Evolutionary conservation across 1,140 invertebrate species (phyloP), one percentile per base, ranked within the genome.

Genomic region (Sycobia sp.): DNA sequence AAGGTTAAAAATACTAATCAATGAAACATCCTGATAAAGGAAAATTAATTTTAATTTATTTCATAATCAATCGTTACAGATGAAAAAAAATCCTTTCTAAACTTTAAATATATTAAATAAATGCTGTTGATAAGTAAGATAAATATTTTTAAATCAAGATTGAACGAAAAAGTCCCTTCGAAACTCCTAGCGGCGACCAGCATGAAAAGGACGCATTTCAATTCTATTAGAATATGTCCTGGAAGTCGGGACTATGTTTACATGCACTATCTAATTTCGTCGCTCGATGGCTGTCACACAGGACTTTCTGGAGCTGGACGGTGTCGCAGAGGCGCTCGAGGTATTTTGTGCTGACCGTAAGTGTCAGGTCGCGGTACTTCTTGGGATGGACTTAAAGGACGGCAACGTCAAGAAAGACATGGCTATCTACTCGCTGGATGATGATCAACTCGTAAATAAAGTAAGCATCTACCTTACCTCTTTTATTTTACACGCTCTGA

Each of bases 361-460:
- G 39, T 75, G 71, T 29, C 62, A 68, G 46, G 29, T 11, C 29
- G 29, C 65, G 83, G 11, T 87, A 14, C 68, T 87, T 13, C 78
- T 87, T 18, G 87, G 87, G 44, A 78, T 87, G 72, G 73, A 81
- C 59, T 72, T 83, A 51, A 71, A 66, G 38, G 71, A 75, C 8
- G 69, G 77, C 49, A 64, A 53, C 7, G 78, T 85, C 25, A 73
- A 73, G 60, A 80, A 85, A 62, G 85, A 87, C 72, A 67, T 87
- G 4, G 85, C 77, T 13, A 64, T 87, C 16, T 85, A 83, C 70
- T 80, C 76, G 41, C 71, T 69, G 62, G 54, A 38, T 20, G 39
- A 25, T 60, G 68, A 76, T 73, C 69, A 69, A 59, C 60, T 74
- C 65, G 71, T 70, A 71, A 73, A 71, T 67, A 76, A 74, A 69